phyloP scores from a whole-genome alignment of 2,888 invertebrate genomes.

The Euzophera pinguis region DNA sequence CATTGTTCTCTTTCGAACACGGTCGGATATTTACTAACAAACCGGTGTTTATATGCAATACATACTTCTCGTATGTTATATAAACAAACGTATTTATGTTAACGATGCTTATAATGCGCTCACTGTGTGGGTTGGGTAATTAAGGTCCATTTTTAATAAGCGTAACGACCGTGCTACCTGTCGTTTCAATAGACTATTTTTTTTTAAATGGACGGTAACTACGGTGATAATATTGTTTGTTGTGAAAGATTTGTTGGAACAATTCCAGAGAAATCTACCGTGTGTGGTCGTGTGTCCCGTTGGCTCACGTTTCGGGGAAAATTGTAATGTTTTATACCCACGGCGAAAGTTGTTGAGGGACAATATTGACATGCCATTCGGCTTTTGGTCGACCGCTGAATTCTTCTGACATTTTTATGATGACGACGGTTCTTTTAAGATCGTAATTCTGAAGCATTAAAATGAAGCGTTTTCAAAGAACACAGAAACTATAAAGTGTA shows the following conservation, averaged over 20 bases:
- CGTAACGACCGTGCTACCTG: slow-evolving; percentile 2
- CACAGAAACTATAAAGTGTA: background rate
- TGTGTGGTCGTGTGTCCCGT: slow-evolving; percentile 22
- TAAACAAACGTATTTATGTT: slow-evolving; percentile 36
- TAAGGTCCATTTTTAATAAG: slow-evolving; percentile 20
- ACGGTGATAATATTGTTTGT: slow-evolving; percentile 9
- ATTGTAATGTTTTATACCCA: slow-evolving; percentile 7
- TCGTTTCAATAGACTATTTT: background rate
- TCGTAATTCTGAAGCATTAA: too few relatives aligned
- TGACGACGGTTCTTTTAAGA: too few relatives aligned
- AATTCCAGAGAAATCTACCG: slow-evolving; percentile 18
- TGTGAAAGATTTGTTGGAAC: slow-evolving; percentile 20
- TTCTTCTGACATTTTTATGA: background rate
- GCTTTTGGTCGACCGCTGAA: background rate
- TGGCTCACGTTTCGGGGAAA: slow-evolving; percentile 16
- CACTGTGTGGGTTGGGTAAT: slow-evolving; percentile 12
- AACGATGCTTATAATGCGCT: slow-evolving; percentile 13
- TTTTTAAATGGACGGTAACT: background rate
- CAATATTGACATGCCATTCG: background rate
- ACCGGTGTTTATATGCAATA: slow-evolving; percentile 38
- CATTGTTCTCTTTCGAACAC: slow-evolving; percentile 53
- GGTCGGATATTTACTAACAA: slow-evolving; percentile 57
- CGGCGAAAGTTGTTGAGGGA: slow-evolving; percentile 5
- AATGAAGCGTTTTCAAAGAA: too few relatives aligned
- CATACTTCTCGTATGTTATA: slow-evolving; percentile 28